phyloP scores from a whole-genome alignment of 2,113 vertebrate species.

The Vicugna pacos region DNA sequence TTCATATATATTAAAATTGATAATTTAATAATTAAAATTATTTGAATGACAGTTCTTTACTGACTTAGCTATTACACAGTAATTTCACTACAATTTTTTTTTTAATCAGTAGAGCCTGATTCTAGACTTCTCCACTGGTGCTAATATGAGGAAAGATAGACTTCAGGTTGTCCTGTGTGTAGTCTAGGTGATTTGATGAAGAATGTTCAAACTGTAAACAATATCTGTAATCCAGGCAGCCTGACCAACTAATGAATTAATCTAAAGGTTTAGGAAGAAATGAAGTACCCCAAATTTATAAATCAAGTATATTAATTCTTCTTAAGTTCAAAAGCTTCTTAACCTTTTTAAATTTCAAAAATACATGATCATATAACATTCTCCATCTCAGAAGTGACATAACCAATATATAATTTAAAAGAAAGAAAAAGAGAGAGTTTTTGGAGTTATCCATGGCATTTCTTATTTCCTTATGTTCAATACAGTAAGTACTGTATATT shows the following conservation, averaged over 20 bases:
- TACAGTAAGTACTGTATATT: not conserved
- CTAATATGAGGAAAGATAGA: not conserved
- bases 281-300: not conserved
- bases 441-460: not conserved
- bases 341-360: not conserved
- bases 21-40: not conserved
- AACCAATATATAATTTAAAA: not conserved
- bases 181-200: not conserved
- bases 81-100: not conserved
- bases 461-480: not conserved
- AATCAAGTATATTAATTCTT: not conserved
- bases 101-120: not conserved
- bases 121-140: not conserved
- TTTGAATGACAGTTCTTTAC: not conserved
- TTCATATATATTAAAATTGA: not conserved
- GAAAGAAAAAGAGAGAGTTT: not conserved
- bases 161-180: not conserved
- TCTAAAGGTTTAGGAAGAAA: not conserved
- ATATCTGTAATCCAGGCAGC: not conserved
- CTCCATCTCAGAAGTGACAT: not conserved
- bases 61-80: not conserved
- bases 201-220: not conserved
- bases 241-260: not conserved
- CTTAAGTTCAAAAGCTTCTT: no score
- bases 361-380: not conserved